These are phyloP conservation scores for Tinea trinotella DNA, from an alignment of 2,888 invertebrate genomes.

Conservation along the genomic window DNA sequence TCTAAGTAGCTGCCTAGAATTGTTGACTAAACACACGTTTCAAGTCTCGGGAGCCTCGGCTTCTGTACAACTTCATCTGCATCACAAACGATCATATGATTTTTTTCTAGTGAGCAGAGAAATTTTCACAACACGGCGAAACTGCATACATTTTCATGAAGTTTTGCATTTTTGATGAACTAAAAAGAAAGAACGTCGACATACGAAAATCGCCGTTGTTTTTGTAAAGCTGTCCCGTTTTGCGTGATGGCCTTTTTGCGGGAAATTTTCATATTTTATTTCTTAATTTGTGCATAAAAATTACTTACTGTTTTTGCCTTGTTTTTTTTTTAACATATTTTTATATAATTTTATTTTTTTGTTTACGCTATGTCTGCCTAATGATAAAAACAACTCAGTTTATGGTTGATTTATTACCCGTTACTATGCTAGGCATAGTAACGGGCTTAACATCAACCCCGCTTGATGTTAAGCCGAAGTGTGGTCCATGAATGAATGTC, in stretches of 20 bases:
- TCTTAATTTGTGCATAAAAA: background rate
- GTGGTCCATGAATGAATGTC: no score
- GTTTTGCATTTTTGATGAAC: conserved; percentile 65
- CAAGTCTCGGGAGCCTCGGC: conserved; percentile 26
- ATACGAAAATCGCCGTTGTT: conserved; percentile 15
- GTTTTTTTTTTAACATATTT: no score
- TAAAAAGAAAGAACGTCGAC: conserved; percentile 20
- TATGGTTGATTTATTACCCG: no score
- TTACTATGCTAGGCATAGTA: no score
- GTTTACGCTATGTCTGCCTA: no score
- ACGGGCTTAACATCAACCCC: no score
- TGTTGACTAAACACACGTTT: conserved; percentile 2
- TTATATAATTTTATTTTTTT: no score
- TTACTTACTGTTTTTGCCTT: background rate
- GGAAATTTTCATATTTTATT: background rate
- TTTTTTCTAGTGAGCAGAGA: conserved; percentile 42
- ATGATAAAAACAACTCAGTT: no score
- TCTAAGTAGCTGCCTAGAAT: background rate
- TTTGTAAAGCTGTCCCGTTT: conserved; percentile 13
- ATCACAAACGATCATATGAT: conserved; percentile 42
- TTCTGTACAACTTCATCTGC: conserved; percentile 34
- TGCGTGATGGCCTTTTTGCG: conserved; percentile 1
- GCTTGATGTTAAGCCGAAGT: no score
- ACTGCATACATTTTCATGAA: conserved; percentile 61
- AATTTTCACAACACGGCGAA: conserved; percentile 31